Percentiles rank a stretch among this genome's conserved stretches.
Conservation (phyloP, 2,113 vertebrate species). For the Trichechus manatus region DNA sequence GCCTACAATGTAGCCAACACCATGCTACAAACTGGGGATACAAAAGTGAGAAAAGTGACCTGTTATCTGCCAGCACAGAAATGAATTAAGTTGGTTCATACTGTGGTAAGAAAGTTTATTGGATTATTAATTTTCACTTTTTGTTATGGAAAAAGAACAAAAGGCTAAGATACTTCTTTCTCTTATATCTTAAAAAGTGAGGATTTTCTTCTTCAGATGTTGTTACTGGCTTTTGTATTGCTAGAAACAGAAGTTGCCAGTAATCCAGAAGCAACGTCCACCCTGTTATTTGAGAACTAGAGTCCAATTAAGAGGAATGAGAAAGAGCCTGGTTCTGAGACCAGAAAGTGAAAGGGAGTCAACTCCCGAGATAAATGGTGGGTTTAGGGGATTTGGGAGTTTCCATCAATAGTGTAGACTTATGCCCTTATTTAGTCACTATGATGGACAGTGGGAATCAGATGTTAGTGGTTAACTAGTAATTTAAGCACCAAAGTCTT, state of each 20-base stretch:
- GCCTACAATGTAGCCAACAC: not conserved
- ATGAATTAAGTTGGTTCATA: not conserved
- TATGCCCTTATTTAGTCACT: not conserved
- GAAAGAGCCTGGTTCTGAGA: slow-evolving; percentile 23
- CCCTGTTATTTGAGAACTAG: not conserved
- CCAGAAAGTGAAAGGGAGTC: not conserved
- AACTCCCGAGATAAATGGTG: not conserved
- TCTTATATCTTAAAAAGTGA: not conserved
- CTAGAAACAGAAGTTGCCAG: not conserved
- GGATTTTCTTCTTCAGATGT: not conserved
- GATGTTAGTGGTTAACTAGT: not conserved
- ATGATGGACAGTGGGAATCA: not conserved
- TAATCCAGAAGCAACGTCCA: not conserved
- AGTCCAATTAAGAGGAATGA: not conserved
- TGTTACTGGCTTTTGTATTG: not conserved
- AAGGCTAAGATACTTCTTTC: not conserved
- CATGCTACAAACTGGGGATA: not conserved
- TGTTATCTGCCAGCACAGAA: not conserved
- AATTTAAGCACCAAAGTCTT: not conserved
- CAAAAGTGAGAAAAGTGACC: not conserved
- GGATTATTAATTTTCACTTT: slow-evolving; percentile 13
- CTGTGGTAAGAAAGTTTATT: not conserved
- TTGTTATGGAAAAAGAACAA: not conserved
- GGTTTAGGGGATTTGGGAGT: not conserved
- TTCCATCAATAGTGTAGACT: not conserved